Evolutionary conservation across 1,140 invertebrate genomes (phyloP).

Genomic region (Carcinoscorpius rotundicauda): DNA sequence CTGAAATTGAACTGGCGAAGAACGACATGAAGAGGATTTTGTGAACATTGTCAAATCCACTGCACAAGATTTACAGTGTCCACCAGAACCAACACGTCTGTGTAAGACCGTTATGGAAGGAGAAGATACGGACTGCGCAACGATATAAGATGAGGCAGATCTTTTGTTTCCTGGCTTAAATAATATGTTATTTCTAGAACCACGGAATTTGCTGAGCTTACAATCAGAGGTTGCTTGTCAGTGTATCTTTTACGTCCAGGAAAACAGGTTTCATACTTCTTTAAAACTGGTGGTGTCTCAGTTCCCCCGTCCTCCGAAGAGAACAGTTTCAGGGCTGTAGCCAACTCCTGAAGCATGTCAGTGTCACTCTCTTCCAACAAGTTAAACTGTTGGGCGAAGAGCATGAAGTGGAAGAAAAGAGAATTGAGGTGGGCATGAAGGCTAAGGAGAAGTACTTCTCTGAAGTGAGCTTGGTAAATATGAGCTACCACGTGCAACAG

Average conservation of each 20-base stretch:
- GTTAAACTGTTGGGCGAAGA: conserved; percentile 69
- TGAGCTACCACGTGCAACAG: conserved; percentile 96
- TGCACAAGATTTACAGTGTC: conserved; percentile 16
- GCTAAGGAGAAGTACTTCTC: conserved; percentile 79
- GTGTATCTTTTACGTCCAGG: background rate
- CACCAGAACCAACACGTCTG: conserved; percentile 17
- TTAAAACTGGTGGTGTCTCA: background rate
- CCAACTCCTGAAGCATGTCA: conserved; percentile 66
- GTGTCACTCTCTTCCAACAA: conserved; percentile 91
- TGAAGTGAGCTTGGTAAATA: conserved; percentile 94
- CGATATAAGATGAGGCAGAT: conserved; percentile 3
- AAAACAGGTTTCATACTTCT: background rate
- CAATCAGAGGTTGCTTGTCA: background rate
- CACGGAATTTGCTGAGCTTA: background rate
- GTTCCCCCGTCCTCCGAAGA: background rate
- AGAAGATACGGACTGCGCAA: conserved; percentile 11
- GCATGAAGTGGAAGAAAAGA: conserved; percentile 90
- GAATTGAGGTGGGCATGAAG: conserved; percentile 90
- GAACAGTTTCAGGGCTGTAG: conserved; percentile 28
- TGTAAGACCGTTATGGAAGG: conserved; percentile 21
- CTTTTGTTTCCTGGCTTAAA: conserved; percentile 7
- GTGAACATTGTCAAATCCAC: conserved; percentile 16
- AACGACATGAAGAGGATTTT: conserved; percentile 14
- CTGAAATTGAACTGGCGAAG: conserved; percentile 20
- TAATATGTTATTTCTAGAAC: background rate